Evolutionary conservation across 2,888 invertebrate species (phyloP), one percentile per base, ranked within the genome.

Genomic region (Xestia rhomboidea): DNA sequence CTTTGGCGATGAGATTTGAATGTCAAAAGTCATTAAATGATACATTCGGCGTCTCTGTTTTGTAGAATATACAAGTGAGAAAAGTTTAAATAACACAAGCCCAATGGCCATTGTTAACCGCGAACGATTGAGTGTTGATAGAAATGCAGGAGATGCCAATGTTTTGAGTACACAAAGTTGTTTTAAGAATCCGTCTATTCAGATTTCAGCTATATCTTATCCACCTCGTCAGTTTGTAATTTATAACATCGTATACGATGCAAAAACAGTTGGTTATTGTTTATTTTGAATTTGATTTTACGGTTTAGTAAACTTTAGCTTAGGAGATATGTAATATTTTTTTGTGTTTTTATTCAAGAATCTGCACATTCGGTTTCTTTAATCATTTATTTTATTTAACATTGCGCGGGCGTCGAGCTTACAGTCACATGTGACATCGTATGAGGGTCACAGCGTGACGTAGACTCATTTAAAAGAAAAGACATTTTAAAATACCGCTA

Each of bases 1-100:
- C 76, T 80, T 87, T 87, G 85, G 85, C 86, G 76, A 68, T 76
- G 69, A 79, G 77, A 72, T 77, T 77, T 78, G 69, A 87, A 81
- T 83, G 83, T 86, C 85, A 86, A 34, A 34, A 75, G 51, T 54
- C 44, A 69, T 79, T 57, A 66, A 68, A 71, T 73, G 73, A 69
- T 54, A 67, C 71, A 60, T 34, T 44, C 34, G 41, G 70, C n/a
- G 51, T 81, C 15, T 41, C 27, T 46, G 21, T 57, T 54, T 68
- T 46, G 18, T 69, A 34, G 66, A 62, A 70, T 15, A 69, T 18
- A 68, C 46, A 41, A 34, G 57, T 51, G 44, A 67, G 71, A 77
- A 68, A 72, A 69, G 81, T 83, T 77, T 74, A 67, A 49, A 81
- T 51, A 83, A 81, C 67, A 84, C 38, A 68, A 54, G 66, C 38